phyloP scores from a whole-genome alignment of 2,113 vertebrate genomes.

The Bos javanicus region DNA sequence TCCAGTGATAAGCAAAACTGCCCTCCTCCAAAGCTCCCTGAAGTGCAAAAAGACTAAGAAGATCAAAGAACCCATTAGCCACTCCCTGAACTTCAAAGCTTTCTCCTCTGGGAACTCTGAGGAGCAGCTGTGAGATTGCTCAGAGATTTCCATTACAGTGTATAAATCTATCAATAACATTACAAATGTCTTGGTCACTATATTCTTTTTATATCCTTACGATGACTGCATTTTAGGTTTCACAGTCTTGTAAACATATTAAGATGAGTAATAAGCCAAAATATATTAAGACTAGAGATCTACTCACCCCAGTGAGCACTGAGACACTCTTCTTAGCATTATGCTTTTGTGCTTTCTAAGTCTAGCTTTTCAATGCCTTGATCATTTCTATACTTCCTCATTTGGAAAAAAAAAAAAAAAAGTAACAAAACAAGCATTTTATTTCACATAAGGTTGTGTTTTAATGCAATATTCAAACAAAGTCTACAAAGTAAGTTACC shows the following conservation, averaged over 20 bases:
- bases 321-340: not conserved
- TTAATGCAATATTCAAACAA: not conserved
- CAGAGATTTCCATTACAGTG: not conserved
- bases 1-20: conserved; percentile 63
- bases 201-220: not conserved
- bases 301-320: not conserved
- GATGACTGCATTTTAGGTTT: not conserved
- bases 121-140: conserved; percentile 9
- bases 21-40: conserved; percentile 57
- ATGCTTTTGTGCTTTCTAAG: not conserved
- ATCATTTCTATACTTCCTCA: not conserved
- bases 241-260: not conserved
- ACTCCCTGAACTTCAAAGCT: conserved; percentile 70
- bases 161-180: not conserved
- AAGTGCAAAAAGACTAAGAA: conserved; percentile 63
- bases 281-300: not conserved
- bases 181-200: not conserved
- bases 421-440: not conserved
- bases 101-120: conserved; percentile 29
- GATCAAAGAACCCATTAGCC: conserved; percentile 69
- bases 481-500: conserved; percentile 17
- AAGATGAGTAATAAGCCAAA: conserved; percentile 27
- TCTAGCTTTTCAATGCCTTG: not conserved
- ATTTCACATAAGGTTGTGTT: not conserved
- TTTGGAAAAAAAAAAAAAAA: not conserved